Conservation (phyloP, 2,113 vertebrate genomes). For the Peromyscus polionotus region DNA sequence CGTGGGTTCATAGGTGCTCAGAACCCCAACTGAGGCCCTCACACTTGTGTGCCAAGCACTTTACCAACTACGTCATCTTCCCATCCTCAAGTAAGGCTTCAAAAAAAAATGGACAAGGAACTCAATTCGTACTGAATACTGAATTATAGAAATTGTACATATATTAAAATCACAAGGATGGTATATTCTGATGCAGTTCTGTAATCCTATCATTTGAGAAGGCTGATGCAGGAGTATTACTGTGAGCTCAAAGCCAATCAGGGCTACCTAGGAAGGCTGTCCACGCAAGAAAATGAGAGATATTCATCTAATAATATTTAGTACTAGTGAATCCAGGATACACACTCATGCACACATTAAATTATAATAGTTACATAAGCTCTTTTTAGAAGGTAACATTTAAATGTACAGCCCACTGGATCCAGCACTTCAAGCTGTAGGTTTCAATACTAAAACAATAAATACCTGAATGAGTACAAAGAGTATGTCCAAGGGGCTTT, state of each 20-base stretch:
- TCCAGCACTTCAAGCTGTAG: neutral
- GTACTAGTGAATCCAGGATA: neutral
- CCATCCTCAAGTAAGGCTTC: neutral
- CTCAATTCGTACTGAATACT: neutral
- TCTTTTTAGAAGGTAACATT: constrained; percentile 30
- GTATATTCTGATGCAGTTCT: neutral
- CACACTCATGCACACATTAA: neutral
- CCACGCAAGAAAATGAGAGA: neutral
- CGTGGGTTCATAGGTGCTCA: too few species aligned
- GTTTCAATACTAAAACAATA: neutral
- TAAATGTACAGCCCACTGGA: neutral
- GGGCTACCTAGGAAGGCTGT: neutral
- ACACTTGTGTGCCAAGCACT: neutral
- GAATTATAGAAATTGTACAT: neutral
- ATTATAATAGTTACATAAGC: neutral
- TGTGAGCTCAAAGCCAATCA: neutral
- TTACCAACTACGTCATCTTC: neutral
- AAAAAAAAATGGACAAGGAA: neutral
- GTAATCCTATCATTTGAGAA: neutral
- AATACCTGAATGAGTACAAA: neutral
- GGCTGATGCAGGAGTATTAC: neutral
- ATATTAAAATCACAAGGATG: neutral
- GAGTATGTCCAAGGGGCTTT: neutral
- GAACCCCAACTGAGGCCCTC: neutral
- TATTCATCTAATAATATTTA: neutral